These are phyloP conservation scores for Cotesia congregata DNA, from an alignment of 2,888 invertebrate species.

Conservation along the genomic window DNA sequence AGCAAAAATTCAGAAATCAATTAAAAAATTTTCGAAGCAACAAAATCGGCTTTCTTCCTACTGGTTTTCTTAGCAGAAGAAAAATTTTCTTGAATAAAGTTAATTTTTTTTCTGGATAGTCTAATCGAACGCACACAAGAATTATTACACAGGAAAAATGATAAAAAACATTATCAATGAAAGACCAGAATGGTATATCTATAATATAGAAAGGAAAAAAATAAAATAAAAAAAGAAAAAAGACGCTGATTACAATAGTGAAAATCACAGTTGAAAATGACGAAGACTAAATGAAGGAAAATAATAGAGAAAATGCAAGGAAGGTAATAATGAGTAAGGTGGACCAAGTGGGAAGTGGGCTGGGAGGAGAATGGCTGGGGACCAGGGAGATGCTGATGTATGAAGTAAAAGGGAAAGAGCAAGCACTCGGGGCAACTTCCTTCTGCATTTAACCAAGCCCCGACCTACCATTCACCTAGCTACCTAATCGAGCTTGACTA, in stretches of 20 bases:
- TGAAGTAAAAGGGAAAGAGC: slow-evolving; percentile 11
- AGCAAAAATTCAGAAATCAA: no score
- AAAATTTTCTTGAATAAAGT: no score
- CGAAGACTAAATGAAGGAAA: slow-evolving; percentile 43
- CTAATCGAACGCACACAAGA: no score
- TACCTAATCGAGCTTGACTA: slow-evolving; percentile 65
- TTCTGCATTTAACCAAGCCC: slow-evolving; percentile 43
- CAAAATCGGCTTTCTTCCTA: no score
- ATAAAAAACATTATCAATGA: neutral
- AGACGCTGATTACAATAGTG: slow-evolving; percentile 39
- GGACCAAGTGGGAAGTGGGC: neutral
- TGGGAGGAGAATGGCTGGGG: slow-evolving; percentile 31
- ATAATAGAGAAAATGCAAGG: slow-evolving; percentile 36
- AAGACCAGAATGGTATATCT: neutral
- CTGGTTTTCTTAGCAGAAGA: no score
- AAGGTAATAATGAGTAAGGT: slow-evolving; percentile 37
- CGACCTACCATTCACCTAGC: slow-evolving; percentile 44
- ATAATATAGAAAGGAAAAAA: slow-evolving; percentile 30
- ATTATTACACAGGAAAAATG: neutral
- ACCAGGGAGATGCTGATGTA: slow-evolving; percentile 35
- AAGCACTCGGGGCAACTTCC: slow-evolving; percentile 29
- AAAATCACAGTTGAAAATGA: slow-evolving; percentile 46
- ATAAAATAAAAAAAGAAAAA: slow-evolving; percentile 17
- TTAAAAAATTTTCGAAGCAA: no score
- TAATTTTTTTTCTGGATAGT: no score